phyloP scores from a whole-genome alignment of 2,113 vertebrate genomes.

The Tor tambroides region DNA sequence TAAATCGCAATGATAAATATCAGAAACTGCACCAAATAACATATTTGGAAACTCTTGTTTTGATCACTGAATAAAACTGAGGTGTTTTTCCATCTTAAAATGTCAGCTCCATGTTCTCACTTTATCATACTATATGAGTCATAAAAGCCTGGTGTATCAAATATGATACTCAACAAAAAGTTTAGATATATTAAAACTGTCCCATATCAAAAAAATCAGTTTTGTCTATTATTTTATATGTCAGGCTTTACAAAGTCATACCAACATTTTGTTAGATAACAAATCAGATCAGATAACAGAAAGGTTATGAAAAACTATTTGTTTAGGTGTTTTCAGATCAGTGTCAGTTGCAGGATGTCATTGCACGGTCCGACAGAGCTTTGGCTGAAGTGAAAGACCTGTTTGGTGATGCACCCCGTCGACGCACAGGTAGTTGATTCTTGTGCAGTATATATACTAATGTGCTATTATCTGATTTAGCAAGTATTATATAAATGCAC shows the following conservation, averaged over 20 bases:
- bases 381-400: constrained; percentile 84
- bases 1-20: too few relatives aligned
- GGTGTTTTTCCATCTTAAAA: not conserved
- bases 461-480: not conserved
- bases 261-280: not conserved
- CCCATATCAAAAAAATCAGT: too few relatives aligned
- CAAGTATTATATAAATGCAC: not conserved
- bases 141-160: not conserved
- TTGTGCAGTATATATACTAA: not conserved
- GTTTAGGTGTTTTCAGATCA: constrained; percentile 89
- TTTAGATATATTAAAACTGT: too few relatives aligned
- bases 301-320: not conserved
- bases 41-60: too few relatives aligned
- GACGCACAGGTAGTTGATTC: constrained; percentile 79
- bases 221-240: too few relatives aligned
- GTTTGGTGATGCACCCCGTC: constrained; percentile 82
- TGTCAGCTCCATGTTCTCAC: not conserved
- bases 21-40: too few relatives aligned
- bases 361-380: constrained; percentile 84
- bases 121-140: not conserved
- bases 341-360: constrained; percentile 83
- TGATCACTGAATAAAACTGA: too few relatives aligned
- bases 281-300: not conserved
- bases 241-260: not conserved
- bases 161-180: too few relatives aligned